A percentile compares a stretch with the other conserved stretches of the same genome.
Evolutionary conservation across 2,797 vertebrate genomes (phyloP).

Genomic region (Melanotaenia trifasciata): DNA sequence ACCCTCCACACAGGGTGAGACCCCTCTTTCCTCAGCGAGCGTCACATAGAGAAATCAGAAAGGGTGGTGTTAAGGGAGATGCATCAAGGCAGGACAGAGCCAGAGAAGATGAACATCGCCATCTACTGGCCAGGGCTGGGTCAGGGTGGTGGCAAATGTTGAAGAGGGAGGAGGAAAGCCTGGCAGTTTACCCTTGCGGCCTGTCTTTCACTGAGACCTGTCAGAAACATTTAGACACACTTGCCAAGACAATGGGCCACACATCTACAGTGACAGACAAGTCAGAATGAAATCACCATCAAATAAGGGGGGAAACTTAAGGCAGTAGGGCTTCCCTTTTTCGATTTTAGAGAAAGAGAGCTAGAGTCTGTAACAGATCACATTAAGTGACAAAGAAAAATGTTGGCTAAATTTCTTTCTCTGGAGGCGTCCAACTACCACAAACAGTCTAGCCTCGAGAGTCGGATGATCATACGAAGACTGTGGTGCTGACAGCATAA

Average conservation of each 20-base stretch:
- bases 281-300: conserved; percentile 69
- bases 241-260: conserved; percentile 78
- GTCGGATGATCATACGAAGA: conserved; percentile 54
- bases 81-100: conserved; percentile 31
- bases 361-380: conserved; percentile 68
- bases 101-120: conserved; percentile 87
- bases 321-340: conserved; percentile 36
- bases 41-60: conserved; percentile 50
- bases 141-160: conserved; percentile 9
- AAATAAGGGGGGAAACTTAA: conserved; percentile 59
- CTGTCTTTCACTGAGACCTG: conserved; percentile 79
- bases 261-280: conserved; percentile 72
- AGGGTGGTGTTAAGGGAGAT: conserved; percentile 29
- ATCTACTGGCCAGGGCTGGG: conserved; percentile 81
- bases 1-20: conserved; percentile 79
- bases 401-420: conserved; percentile 66
- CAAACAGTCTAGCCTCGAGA: conserved; percentile 59
- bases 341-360: conserved; percentile 41
- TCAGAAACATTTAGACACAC: conserved; percentile 83
- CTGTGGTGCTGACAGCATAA: conserved; percentile 60
- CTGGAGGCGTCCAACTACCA: conserved; percentile 58
- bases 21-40: conserved; percentile 66
- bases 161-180: conserved; percentile 21
- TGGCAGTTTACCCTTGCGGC: conserved; percentile 70
- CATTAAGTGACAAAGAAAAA: conserved; percentile 72